Evolutionary conservation across 2,113 vertebrate genomes (phyloP), one percentile per base, ranked within the genome.

Genomic region (Cisticola juncidis): DNA sequence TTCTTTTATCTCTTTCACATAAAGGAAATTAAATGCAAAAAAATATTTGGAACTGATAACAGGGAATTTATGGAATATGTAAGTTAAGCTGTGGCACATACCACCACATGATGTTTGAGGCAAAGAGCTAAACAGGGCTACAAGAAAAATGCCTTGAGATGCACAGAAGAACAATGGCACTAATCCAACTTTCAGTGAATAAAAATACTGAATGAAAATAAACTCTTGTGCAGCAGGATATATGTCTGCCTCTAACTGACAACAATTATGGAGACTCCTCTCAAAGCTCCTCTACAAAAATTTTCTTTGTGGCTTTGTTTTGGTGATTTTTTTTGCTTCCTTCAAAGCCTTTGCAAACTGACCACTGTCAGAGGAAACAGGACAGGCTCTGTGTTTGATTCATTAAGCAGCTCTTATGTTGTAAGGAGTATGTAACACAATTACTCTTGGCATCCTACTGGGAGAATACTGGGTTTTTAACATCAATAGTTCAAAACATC

Each of bases 121-220:
- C 35, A 94, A 57, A 95, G 71, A 88, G 38, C 54, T 93, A 76
- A 86, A 72, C 13, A 77, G 36, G 29, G 45, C 58, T 73, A 66
- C 38, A 73, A 33, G 68, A 94, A 90, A 84, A 94, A 73, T 9
- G 51, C 24, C 56, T 20, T 18, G n/a, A 79, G 66, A 87, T 48
- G 40, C 6, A 5, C 3, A 81, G 69, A 84, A 71, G 33, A 90
- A 81, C 0, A 19, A 82, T 71, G 84, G 87, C 74, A 88, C 22
- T 40, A 81, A 74, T 58, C 70, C 94, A 92, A 65, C 31, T 35
- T 76, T 42, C 70, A 44, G 62, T 20, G 33, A 81, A 81, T 45
- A 74, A 92, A 92, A 95, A 71, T 20, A 95, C 51, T 70, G 81
- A 90, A 80, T 82, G 79, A 72, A 95, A 94, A 93, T 51, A 89